These are phyloP conservation scores for Pterois miles DNA, from an alignment of 2,797 vertebrate species.

Conservation along the genomic window DNA sequence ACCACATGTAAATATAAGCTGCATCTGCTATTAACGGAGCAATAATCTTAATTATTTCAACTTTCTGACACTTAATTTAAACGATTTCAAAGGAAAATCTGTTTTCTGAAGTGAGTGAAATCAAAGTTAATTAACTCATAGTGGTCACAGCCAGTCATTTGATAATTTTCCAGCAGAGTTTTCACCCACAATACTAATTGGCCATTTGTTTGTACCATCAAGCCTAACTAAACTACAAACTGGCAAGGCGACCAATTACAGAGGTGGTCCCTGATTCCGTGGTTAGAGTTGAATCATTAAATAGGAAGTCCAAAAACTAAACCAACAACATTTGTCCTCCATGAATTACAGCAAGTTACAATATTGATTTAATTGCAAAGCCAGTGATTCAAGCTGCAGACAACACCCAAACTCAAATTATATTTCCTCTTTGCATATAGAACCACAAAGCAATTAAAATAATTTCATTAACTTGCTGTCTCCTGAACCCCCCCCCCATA, in stretches of 20 bases:
- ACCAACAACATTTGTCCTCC: constrained; percentile 58
- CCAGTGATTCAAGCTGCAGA: constrained; percentile 52
- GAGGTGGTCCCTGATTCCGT: constrained; percentile 17
- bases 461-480: constrained; percentile 65
- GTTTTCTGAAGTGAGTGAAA: constrained; percentile 10
- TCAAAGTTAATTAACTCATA: constrained; percentile 38
- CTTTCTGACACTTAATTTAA: neutral
- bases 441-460: constrained; percentile 71
- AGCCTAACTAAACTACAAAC: constrained; percentile 40
- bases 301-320: constrained; percentile 64
- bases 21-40: neutral
- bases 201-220: constrained; percentile 52
- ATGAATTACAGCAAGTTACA: constrained; percentile 69
- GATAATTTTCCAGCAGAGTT: constrained; percentile 24
- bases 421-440: constrained; percentile 62
- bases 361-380: constrained; percentile 76
- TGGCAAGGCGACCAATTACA: constrained; percentile 51
- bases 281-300: constrained; percentile 58
- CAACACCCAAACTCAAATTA: constrained; percentile 67
- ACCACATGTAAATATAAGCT: constrained; percentile 3
- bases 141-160: constrained; percentile 6
- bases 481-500: constrained; percentile 34
- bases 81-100: neutral
- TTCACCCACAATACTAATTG: constrained; percentile 27
- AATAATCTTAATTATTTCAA: constrained; percentile 4